Evolutionary conservation across 2,888 invertebrate species (phyloP).

Genomic region (Tetranychus piercei): DNA sequence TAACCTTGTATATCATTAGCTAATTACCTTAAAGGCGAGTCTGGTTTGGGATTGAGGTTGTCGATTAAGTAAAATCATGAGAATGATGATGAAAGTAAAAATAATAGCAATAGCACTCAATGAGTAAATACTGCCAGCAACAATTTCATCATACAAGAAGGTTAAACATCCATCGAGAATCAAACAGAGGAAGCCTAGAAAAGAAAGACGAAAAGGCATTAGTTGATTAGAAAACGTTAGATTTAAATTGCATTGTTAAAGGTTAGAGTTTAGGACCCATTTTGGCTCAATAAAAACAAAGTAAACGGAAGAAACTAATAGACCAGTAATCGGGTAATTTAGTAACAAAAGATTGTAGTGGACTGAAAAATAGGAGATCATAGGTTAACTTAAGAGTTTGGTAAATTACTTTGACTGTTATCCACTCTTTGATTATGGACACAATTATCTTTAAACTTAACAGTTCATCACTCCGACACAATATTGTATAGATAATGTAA

Average conservation of each 20-base stretch:
- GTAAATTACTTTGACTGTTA: too few species aligned
- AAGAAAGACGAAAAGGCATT: not conserved
- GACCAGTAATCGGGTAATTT: not conserved
- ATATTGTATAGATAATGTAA: too few species aligned
- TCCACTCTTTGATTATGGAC: too few species aligned
- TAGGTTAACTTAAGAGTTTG: too few species aligned
- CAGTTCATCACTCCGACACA: too few species aligned
- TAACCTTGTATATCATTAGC: not conserved
- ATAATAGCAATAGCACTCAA: too few species aligned
- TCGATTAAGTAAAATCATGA: not conserved
- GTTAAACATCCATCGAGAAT: conserved; percentile 2
- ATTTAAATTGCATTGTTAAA: not conserved
- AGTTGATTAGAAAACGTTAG: not conserved
- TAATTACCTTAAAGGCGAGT: conserved; percentile 5
- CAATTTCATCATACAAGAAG: not conserved
- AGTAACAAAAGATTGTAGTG: too few species aligned
- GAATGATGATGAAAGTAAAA: not conserved
- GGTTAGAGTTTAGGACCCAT: too few species aligned
- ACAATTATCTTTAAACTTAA: too few species aligned
- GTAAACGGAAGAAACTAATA: not conserved
- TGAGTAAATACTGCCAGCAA: too few species aligned
- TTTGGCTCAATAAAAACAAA: too few species aligned
- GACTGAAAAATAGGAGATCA: too few species aligned
- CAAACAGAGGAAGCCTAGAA: not conserved
- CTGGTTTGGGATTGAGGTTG: conserved; percentile 4